These are phyloP conservation scores for Noctuana brunneofusca DNA, from an alignment of 2,888 invertebrate genomes.

Conservation along the genomic window DNA sequence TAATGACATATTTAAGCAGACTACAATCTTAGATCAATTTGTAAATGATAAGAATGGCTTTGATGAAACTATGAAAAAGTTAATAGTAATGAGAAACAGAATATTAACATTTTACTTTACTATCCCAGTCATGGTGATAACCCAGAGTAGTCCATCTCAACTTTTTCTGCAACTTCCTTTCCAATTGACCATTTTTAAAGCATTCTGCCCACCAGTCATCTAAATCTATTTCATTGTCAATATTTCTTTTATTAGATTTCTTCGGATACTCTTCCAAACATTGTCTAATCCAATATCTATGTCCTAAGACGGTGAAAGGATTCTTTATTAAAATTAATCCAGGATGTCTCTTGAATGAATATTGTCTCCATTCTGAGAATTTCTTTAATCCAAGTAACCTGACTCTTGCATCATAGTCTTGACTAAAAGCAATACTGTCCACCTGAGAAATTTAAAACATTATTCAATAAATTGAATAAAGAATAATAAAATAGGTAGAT, in stretches of 20 bases:
- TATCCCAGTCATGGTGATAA: slow-evolving; percentile 99
- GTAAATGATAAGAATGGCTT: not conserved
- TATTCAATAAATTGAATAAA: not conserved
- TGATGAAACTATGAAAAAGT: not conserved
- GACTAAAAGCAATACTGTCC: slow-evolving; percentile 14
- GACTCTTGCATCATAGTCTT: slow-evolving; percentile 50
- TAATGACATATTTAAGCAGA: too few relatives aligned
- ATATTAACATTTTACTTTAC: slow-evolving; percentile 86
- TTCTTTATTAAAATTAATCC: slow-evolving; percentile 92
- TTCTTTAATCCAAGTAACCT: slow-evolving; percentile 56
- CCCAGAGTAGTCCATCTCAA: slow-evolving; percentile 98
- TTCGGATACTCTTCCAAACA: slow-evolving; percentile 90
- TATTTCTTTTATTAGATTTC: slow-evolving; percentile 87
- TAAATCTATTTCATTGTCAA: slow-evolving; percentile 77
- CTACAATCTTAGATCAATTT: too few relatives aligned
- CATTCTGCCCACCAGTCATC: slow-evolving; percentile 87
- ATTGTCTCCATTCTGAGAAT: slow-evolving; percentile 84
- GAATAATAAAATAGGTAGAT: not conserved
- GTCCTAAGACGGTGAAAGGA: slow-evolving; percentile 90
- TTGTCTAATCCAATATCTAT: slow-evolving; percentile 91
- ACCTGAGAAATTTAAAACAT: slow-evolving; percentile 12
- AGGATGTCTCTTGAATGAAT: slow-evolving; percentile 82
- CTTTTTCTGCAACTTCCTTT: slow-evolving; percentile 66
- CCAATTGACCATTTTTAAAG: slow-evolving; percentile 63
- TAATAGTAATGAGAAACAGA: slow-evolving; percentile 28